Evolutionary conservation across 2,113 vertebrate genomes (phyloP).

Genomic region (Oreotragus oreotragus): DNA sequence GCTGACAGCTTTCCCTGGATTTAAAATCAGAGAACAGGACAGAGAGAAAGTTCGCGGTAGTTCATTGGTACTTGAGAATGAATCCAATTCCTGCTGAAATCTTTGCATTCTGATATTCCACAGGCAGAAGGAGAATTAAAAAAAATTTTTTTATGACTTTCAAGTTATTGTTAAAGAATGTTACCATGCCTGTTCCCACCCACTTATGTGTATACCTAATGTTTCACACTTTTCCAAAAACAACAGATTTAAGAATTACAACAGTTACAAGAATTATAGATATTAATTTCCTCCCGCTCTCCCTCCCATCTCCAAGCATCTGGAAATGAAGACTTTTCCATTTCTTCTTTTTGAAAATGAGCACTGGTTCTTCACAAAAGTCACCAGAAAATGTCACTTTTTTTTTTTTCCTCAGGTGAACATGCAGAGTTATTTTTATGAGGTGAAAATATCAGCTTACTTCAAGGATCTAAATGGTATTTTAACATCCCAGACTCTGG

Average conservation of each 20-base stretch:
- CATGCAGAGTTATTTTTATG: slow-evolving; percentile 74
- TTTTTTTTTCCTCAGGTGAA: slow-evolving; percentile 77
- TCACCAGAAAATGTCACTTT: slow-evolving; percentile 75
- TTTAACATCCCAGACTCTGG: slow-evolving; percentile 62
- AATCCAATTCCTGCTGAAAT: neutral
- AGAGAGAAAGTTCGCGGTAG: neutral
- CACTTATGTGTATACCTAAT: neutral
- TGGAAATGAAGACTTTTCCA: slow-evolving; percentile 65
- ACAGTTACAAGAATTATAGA: slow-evolving; percentile 24
- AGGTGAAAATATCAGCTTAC: slow-evolving; percentile 84
- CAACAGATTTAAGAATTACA: neutral
- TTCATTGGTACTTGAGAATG: neutral
- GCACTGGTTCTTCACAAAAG: slow-evolving; percentile 72
- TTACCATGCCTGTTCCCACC: neutral
- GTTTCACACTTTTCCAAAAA: neutral
- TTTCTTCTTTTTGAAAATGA: slow-evolving; percentile 65
- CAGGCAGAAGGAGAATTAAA: neutral
- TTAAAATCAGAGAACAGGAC: neutral
- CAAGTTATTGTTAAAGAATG: neutral
- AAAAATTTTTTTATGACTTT: neutral
- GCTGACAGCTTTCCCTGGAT: neutral
- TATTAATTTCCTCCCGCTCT: neutral
- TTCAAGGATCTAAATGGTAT: slow-evolving; percentile 68
- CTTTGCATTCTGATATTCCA: neutral
- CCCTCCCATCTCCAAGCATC: neutral